These are phyloP conservation scores for Acholoe squamosa DNA, from an alignment of 2,888 invertebrate genomes.

Conservation along the genomic window DNA sequence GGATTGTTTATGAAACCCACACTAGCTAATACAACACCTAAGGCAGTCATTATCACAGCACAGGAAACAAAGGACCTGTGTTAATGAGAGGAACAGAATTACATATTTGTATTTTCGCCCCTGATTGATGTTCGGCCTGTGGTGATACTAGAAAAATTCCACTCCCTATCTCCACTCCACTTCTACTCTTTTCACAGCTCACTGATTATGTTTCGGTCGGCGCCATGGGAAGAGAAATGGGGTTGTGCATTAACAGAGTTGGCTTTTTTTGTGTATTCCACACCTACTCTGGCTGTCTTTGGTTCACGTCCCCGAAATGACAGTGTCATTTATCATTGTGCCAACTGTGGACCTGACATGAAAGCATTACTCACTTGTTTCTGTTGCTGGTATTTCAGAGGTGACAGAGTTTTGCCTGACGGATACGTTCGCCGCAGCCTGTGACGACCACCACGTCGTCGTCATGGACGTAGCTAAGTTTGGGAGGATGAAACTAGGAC, in stretches of 20 bases:
- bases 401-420: constrained; percentile 61
- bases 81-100: not conserved
- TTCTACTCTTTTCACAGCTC: not conserved
- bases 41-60: not conserved
- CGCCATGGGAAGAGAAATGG: not conserved
- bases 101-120: not conserved
- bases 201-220: constrained; percentile 46
- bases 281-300: not conserved
- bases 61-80: not conserved
- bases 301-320: constrained; percentile 48
- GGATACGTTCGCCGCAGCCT: constrained; percentile 56
- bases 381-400: constrained; percentile 27
- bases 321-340: constrained; percentile 53
- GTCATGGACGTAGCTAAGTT: constrained; percentile 58
- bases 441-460: constrained; percentile 53
- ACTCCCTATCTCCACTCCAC: not conserved
- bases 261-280: constrained; percentile 13
- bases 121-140: not conserved
- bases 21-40: not conserved
- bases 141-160: not conserved
- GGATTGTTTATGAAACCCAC: too few relatives aligned
- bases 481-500: constrained; percentile 59
- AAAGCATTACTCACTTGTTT: constrained; percentile 18
- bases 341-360: constrained; percentile 1
- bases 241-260: not conserved